Percentiles rank a stretch among this genome's conserved stretches.
phyloP scores from a whole-genome alignment of 2,113 vertebrate species.

The Erinaceus europaeus region DNA sequence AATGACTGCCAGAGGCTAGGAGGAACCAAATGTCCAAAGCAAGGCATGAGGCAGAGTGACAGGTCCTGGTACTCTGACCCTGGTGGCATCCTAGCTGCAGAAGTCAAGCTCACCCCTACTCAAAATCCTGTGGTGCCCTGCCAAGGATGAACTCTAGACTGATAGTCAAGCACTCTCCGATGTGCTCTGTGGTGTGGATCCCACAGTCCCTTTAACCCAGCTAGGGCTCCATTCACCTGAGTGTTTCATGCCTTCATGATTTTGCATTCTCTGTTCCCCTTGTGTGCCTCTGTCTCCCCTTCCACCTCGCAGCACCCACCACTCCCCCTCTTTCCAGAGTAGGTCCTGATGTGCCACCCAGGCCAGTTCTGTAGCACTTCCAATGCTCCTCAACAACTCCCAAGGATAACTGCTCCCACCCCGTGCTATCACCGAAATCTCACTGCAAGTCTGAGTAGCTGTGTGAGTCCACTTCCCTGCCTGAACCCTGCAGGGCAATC shows the following conservation, averaged over 20 bases:
- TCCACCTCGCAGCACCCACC: too few species aligned
- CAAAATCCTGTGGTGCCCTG: not conserved
- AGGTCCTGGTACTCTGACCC: not conserved
- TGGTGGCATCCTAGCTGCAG: not conserved
- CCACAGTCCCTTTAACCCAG: not conserved
- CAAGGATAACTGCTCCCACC: not conserved
- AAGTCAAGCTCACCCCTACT: not conserved
- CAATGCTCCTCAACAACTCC: not conserved
- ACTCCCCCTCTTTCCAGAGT: too few species aligned
- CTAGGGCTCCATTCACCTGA: not conserved
- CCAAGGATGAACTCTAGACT: not conserved
- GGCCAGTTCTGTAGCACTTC: not conserved
- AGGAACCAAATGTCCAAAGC: slow-evolving; percentile 1
- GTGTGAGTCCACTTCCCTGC: not conserved
- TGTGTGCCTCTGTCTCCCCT: not conserved
- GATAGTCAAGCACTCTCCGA: not conserved
- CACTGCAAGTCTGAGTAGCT: not conserved
- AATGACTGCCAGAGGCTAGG: not conserved
- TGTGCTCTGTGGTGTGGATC: not conserved
- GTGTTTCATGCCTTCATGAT: not conserved
- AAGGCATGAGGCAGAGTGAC: slow-evolving; percentile 18
- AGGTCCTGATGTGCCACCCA: not conserved
- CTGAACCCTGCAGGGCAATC: not conserved
- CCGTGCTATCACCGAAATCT: not conserved
- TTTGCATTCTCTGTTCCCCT: not conserved